A percentile compares a stretch with the other conserved stretches of the same genome.
These are phyloP conservation scores for Suricata suricatta DNA, from an alignment of 2,113 vertebrate species.

Conservation along the genomic window DNA sequence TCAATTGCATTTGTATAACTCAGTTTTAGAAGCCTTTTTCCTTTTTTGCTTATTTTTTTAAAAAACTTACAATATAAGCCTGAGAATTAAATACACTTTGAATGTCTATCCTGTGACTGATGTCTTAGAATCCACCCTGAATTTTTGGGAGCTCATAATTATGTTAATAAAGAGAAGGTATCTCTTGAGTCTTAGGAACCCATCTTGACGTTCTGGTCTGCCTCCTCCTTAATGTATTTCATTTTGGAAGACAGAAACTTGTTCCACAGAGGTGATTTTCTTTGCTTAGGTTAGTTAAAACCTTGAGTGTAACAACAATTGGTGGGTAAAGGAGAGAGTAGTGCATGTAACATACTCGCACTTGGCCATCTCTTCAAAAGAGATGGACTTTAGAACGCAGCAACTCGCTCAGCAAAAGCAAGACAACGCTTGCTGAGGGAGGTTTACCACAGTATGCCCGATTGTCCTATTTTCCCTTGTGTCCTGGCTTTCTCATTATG, in stretches of 20 bases:
- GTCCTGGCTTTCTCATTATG: neutral
- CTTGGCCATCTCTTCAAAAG: neutral
- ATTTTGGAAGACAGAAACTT: neutral
- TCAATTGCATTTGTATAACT: neutral
- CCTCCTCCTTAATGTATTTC: neutral
- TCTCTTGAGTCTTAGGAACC: neutral
- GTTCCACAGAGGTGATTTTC: neutral
- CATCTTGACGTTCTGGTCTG: neutral
- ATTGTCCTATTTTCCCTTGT: neutral
- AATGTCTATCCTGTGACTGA: neutral
- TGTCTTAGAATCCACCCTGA: neutral
- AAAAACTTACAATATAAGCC: neutral
- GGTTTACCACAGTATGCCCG: neutral
- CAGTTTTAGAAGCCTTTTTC: neutral
- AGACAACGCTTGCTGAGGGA: neutral
- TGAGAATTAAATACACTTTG: neutral
- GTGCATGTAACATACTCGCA: neutral
- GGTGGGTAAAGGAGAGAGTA: neutral
- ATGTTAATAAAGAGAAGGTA: neutral
- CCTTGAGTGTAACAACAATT: neutral
- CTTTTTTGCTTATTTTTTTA: neutral
- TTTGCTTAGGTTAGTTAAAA: neutral
- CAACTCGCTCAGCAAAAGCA: neutral
- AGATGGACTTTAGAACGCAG: neutral
- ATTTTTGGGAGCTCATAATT: neutral